Evolutionary conservation across 2,797 vertebrate genomes (phyloP).

Genomic region (Danio jaintianensis): DNA sequence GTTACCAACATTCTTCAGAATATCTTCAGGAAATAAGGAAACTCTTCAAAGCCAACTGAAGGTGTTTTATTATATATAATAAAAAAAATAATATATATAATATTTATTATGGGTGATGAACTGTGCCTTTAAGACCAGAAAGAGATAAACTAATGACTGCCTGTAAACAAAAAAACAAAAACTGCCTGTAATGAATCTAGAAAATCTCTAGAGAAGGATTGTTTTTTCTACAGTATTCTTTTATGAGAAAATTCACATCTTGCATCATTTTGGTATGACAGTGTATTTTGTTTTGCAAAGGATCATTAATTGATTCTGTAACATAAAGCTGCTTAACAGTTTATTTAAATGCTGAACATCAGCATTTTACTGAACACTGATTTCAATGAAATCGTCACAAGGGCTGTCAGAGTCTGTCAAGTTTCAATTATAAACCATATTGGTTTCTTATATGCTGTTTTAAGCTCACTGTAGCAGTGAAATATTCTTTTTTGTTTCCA

Average conservation of each 20-base stretch:
- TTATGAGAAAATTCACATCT: conserved; percentile 61
- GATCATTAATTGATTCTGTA: conserved; percentile 15
- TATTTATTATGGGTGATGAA: too few relatives aligned
- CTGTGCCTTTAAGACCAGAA: background rate
- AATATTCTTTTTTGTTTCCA: background rate
- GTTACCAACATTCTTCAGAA: too few relatives aligned
- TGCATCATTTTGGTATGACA: conserved; percentile 42
- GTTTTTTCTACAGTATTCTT: conserved; percentile 64
- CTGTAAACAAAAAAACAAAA: too few relatives aligned
- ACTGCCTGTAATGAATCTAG: conserved; percentile 50
- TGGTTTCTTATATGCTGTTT: conserved; percentile 48
- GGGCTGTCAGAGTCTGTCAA: background rate
- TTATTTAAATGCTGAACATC: conserved; percentile 13
- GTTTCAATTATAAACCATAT: conserved; percentile 55
- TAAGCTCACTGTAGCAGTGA: conserved; percentile 57
- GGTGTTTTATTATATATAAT: too few relatives aligned
- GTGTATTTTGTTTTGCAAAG: conserved; percentile 11
- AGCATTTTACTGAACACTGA: conserved; percentile 24
- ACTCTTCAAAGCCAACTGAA: too few relatives aligned
- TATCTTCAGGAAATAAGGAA: too few relatives aligned
- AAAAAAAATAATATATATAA: too few relatives aligned
- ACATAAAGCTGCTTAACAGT: conserved; percentile 20
- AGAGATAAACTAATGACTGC: too few relatives aligned
- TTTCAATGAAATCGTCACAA: conserved; percentile 58
- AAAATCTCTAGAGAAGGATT: conserved; percentile 63